Evolutionary conservation across 2,888 invertebrate species (phyloP).

Genomic region (Falcaria lacertinaria): DNA sequence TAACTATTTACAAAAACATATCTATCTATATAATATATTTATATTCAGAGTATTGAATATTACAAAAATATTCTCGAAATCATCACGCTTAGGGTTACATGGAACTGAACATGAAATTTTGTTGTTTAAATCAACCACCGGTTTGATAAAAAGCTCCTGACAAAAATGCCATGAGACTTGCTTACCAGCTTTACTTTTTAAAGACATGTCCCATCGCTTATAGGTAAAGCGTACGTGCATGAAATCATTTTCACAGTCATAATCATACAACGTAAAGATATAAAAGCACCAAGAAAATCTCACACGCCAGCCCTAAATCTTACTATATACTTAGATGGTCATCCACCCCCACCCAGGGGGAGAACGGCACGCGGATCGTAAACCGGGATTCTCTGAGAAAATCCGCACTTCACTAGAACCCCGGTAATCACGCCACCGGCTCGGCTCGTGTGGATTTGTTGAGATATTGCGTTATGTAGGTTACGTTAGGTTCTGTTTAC

Average conservation of each 20-base stretch:
- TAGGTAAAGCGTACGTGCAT: slow-evolving; percentile 8
- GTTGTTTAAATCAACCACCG: too few relatives aligned
- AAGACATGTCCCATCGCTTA: too few relatives aligned
- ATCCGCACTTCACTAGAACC: slow-evolving; percentile 70
- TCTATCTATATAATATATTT: too few relatives aligned
- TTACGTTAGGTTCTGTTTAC: slow-evolving; percentile 19
- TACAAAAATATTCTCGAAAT: too few relatives aligned
- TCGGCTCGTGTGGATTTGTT: slow-evolving; percentile 51
- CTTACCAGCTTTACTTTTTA: too few relatives aligned
- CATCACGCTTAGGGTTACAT: too few relatives aligned
- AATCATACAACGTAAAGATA: neutral
- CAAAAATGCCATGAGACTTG: too few relatives aligned
- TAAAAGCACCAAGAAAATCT: neutral
- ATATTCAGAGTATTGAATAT: too few relatives aligned
- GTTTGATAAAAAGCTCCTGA: too few relatives aligned
- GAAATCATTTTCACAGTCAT: neutral
- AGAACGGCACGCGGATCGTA: slow-evolving; percentile 54
- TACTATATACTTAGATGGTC: slow-evolving; percentile 39
- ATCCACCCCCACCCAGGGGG: slow-evolving; percentile 36
- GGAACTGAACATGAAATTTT: too few relatives aligned
- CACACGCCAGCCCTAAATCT: slow-evolving; percentile 27
- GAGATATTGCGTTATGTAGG: slow-evolving; percentile 34
- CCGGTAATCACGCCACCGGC: slow-evolving; percentile 61
- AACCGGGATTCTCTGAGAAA: slow-evolving; percentile 68
- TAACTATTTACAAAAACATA: too few relatives aligned